phyloP scores from a whole-genome alignment of 64 coral and sea anemone species.

The Astreopora myriophthalma region DNA sequence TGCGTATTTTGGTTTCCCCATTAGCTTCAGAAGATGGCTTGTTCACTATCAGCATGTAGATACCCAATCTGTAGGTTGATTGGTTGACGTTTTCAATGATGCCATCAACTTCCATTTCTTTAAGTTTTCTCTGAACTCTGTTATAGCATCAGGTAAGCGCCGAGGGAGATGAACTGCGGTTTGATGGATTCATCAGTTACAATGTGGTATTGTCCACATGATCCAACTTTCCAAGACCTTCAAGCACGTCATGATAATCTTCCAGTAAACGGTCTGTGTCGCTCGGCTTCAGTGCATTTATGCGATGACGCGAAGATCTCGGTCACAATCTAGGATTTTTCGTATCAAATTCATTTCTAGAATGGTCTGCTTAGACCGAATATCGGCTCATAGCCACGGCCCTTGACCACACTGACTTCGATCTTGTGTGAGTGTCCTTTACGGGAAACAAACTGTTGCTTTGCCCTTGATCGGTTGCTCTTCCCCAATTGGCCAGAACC shows the following conservation, averaged over 20 bases:
- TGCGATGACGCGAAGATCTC: neutral
- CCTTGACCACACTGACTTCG: neutral
- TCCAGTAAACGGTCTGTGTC: neutral
- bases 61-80: neutral
- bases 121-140: neutral
- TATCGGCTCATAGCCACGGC: constrained; percentile 27
- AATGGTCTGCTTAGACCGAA: constrained; percentile 34
- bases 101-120: neutral
- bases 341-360: constrained; percentile 5
- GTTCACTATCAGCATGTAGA: neutral
- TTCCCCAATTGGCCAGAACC: constrained; percentile 12
- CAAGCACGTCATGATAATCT: constrained; percentile 23
- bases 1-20: neutral
- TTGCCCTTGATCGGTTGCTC: constrained; percentile 27
- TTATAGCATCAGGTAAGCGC: constrained; percentile 39
- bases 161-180: constrained; percentile 5
- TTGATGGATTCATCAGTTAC: constrained; percentile 2
- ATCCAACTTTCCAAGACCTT: constrained; percentile 22
- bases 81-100: neutral
- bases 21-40: neutral
- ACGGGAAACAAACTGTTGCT: constrained; percentile 36
- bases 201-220: constrained; percentile 26
- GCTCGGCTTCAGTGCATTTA: too few species aligned
- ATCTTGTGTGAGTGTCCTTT: neutral
- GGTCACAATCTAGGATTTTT: neutral